Conservation (phyloP, 2,797 vertebrate species). For the Uromys caudimaculatus region DNA sequence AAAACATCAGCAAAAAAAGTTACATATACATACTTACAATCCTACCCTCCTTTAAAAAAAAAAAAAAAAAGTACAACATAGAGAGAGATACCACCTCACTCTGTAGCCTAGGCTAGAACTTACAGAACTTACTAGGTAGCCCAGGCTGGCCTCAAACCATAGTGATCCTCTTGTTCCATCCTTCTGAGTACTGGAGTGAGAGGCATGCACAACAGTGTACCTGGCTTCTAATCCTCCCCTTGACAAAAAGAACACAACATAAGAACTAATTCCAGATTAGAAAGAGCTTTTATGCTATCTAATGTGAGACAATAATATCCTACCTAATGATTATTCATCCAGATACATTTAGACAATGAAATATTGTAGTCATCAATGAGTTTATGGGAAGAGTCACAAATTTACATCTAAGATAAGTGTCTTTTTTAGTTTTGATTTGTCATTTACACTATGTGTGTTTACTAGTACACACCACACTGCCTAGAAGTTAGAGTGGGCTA, state of each 20-base stretch:
- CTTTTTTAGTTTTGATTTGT: neutral
- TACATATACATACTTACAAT: neutral
- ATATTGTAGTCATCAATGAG: neutral
- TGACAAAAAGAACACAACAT: neutral
- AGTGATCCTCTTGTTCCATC: neutral
- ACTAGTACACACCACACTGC: too few relatives aligned
- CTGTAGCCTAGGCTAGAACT: neutral
- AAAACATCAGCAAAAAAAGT: neutral
- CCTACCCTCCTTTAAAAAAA: too few relatives aligned
- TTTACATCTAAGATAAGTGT: neutral
- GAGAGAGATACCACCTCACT: neutral
- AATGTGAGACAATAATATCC: neutral
- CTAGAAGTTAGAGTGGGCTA: neutral
- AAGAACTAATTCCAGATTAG: neutral
- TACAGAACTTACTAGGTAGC: neutral
- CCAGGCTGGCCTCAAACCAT: neutral
- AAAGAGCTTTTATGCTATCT: neutral
- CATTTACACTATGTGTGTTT: too few relatives aligned
- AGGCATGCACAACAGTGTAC: neutral
- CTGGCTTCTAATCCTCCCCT: neutral
- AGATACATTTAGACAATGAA: neutral
- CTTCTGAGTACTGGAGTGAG: neutral
- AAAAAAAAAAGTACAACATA: too few relatives aligned
- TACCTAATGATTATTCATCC: neutral
- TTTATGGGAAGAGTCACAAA: neutral